phyloP scores from a whole-genome alignment of 1,140 invertebrate species.

The Drosophila kurseongensis region DNA sequence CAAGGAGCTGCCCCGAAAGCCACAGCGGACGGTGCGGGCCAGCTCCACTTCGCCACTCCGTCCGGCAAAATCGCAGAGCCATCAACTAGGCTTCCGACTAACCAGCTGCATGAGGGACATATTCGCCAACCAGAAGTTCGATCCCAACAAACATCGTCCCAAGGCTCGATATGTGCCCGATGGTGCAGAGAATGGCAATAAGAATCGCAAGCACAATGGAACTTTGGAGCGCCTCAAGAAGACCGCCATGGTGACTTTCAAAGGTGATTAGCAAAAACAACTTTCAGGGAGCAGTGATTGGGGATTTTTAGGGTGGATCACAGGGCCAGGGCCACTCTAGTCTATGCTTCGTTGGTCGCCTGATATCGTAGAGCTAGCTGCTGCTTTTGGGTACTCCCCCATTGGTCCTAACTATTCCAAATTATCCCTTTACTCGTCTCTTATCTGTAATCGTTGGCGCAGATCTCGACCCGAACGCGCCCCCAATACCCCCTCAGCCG shows the following conservation, averaged over 20 bases:
- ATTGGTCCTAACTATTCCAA: conserved; percentile 62
- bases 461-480: conserved; percentile 78
- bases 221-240: conserved; percentile 60
- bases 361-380: conserved; percentile 53
- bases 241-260: conserved; percentile 73
- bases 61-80: conserved; percentile 65
- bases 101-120: conserved; percentile 84
- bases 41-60: conserved; percentile 66
- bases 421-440: conserved; percentile 48
- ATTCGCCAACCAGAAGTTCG: conserved; percentile 89
- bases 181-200: conserved; percentile 41
- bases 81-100: conserved; percentile 36
- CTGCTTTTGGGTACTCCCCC: conserved; percentile 39
- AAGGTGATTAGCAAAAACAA: conserved; percentile 67
- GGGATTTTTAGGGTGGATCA: not conserved
- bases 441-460: conserved; percentile 51
- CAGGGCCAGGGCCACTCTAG: conserved; percentile 2
- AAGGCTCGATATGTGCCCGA: conserved; percentile 91
- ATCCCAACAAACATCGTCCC: conserved; percentile 90
- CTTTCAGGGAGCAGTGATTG: conserved; percentile 30
- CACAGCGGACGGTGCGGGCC: conserved; percentile 45
- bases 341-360: conserved; percentile 42
- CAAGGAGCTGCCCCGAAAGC: conserved; percentile 53
- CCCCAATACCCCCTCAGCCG: conserved; percentile 72
- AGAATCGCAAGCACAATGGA: conserved; percentile 21